Conservation (phyloP, 2,113 vertebrate genomes). For the Centropristis striata region DNA sequence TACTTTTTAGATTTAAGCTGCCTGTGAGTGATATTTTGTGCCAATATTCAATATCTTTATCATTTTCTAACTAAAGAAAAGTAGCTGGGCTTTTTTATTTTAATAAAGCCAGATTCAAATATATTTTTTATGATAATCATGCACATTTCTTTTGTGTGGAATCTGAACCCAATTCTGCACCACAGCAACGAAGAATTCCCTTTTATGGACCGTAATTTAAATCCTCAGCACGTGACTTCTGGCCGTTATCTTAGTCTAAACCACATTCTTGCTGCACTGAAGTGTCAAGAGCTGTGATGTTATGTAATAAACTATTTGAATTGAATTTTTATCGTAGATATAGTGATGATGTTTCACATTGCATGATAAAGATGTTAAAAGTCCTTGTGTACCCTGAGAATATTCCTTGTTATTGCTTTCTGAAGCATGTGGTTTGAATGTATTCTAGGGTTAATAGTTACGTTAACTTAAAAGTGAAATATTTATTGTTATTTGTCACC, state of each 20-base stretch:
- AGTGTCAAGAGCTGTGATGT: conserved; percentile 37
- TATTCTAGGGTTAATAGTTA: conserved; percentile 31
- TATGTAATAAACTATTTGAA: conserved; percentile 31
- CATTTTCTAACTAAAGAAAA: conserved; percentile 11
- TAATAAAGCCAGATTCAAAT: neutral
- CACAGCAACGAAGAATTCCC: conserved; percentile 23
- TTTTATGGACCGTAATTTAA: neutral
- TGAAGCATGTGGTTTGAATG: conserved; percentile 59
- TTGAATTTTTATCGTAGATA: conserved; percentile 46
- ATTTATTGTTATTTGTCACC: conserved; percentile 81
- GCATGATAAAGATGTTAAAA: conserved; percentile 47
- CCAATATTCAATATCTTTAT: conserved; percentile 3
- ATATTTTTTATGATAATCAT: conserved; percentile 2
- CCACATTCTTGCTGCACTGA: conserved; percentile 26
- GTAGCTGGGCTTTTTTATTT: neutral
- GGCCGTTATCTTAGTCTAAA: neutral
- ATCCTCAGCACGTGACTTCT: neutral
- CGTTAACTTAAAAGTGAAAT: conserved; percentile 60
- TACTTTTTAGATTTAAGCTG: conserved; percentile 19
- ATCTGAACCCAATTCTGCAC: conserved; percentile 11
- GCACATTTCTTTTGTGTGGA: conserved; percentile 25
- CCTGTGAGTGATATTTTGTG: conserved; percentile 8
- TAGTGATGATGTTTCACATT: conserved; percentile 58
- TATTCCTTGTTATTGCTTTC: conserved; percentile 37
- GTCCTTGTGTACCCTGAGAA: conserved; percentile 7